These are phyloP conservation scores for Cydia strobilella DNA, from an alignment of 1,140 invertebrate species.

Conservation along the genomic window DNA sequence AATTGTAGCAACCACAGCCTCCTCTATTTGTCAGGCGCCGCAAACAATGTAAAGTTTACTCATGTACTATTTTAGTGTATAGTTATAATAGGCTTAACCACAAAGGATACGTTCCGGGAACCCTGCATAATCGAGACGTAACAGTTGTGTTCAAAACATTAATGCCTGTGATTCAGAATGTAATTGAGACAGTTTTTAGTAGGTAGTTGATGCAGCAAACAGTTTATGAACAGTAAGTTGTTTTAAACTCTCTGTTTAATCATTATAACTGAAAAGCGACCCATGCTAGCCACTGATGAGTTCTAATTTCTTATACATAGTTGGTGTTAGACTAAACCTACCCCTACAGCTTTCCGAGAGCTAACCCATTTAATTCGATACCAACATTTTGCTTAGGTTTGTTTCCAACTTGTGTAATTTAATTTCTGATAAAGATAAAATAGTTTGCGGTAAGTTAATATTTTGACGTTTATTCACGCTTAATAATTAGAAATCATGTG, in stretches of 20 bases:
- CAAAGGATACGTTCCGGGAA: conserved; percentile 27
- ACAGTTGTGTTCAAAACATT: conserved; percentile 29
- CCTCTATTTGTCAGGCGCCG: background rate
- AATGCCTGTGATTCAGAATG: conserved; percentile 26
- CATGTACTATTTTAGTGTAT: conserved; percentile 22
- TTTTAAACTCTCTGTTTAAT: background rate
- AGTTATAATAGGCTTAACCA: conserved; percentile 21
- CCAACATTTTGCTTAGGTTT: too few relatives aligned
- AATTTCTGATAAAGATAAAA: too few relatives aligned
- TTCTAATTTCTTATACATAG: too few relatives aligned
- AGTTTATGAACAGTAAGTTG: background rate
- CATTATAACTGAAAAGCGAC: too few relatives aligned
- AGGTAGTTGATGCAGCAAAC: conserved; percentile 1
- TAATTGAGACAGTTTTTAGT: conserved; percentile 31
- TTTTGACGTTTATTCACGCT: too few relatives aligned
- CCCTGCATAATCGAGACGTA: conserved; percentile 25
- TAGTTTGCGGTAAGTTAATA: too few relatives aligned
- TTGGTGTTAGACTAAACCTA: too few relatives aligned
- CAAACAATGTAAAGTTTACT: conserved; percentile 23
- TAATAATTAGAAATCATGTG: too few relatives aligned
- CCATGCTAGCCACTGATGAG: too few relatives aligned
- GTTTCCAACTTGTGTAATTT: too few relatives aligned
- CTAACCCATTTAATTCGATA: too few relatives aligned
- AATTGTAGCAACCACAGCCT: conserved; percentile 12
- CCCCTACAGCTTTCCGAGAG: too few relatives aligned